These are phyloP conservation scores for Hypolimnas misippus DNA, from an alignment of 2,888 invertebrate genomes.

Conservation along the genomic window DNA sequence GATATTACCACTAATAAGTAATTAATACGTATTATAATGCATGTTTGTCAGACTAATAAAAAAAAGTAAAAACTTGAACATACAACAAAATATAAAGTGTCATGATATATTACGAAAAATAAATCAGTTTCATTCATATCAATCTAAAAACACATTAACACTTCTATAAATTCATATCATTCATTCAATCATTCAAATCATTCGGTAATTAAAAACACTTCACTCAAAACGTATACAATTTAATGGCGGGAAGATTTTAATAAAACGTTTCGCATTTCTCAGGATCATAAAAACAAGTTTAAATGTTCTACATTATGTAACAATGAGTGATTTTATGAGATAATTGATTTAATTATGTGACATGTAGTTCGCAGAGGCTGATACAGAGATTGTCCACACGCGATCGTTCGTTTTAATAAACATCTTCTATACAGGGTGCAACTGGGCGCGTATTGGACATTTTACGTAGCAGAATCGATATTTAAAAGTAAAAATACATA, in stretches of 20 bases:
- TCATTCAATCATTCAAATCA: background rate
- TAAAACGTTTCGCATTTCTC: background rate
- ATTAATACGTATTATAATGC: too few species aligned
- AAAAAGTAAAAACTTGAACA: too few species aligned
- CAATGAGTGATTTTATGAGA: constrained; percentile 15
- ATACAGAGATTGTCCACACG: constrained; percentile 1
- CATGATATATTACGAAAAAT: too few species aligned
- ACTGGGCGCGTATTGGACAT: too few species aligned
- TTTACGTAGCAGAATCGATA: background rate
- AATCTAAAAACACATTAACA: background rate
- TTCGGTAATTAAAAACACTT: background rate
- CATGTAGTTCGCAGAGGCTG: background rate
- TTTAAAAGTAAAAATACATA: too few species aligned
- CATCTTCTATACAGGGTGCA: background rate
- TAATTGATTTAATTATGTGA: constrained; percentile 19
- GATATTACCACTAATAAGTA: too few species aligned
- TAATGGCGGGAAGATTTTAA: constrained; percentile 1
- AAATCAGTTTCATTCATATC: too few species aligned
- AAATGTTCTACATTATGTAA: constrained; percentile 3
- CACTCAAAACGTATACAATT: background rate
- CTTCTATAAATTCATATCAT: background rate
- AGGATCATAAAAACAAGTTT: background rate
- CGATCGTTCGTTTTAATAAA: background rate
- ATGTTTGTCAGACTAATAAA: too few species aligned
- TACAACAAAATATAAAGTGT: too few species aligned